Base-by-base conservation (phyloP, 2,888 invertebrate species). In the Peribatodes rhomboidaria region DNA sequence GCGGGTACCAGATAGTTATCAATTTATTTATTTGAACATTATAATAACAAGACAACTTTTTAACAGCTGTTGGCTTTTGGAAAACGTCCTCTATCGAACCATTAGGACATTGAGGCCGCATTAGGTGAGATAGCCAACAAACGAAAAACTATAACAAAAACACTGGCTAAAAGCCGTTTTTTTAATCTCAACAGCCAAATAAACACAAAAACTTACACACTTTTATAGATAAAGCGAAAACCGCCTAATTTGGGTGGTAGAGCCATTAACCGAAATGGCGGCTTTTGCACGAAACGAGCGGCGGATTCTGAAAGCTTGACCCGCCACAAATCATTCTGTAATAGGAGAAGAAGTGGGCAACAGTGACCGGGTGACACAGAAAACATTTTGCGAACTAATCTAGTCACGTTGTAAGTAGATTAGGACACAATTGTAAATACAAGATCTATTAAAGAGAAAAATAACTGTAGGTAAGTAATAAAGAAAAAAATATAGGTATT, bases 231-330 rank as follows among this genome's bases (percentile, higher is more conserved):
- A 27, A 1, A 16, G 27, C 31, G 11, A 11, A 42, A 54, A 68
- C 56, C 65, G 44, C 49, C 39, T 70, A 64, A 68, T 65, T 68
- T 63, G 44, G 61, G 49, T 55, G 57, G 65, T 39, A 61, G 58
- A 55, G 16, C 61, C 56, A 67, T 62, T 61, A 57, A 35, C 46
- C 42, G 52, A 59, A 67, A 60, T 67, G 57, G 54, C 62, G 35
- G 47, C 46, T 64, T 49, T 64, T 47, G 58, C 58, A 57, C 60
- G 55, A 52, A 61, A 58, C 41, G 44, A 52, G 18, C 39, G 41
- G 31, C 22, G 41, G 10, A 47, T 58, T 56, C 33, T 44, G 53
- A 61, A 41, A 52, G 42, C 49, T 56, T 60, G 67, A 63, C 67
- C 60, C 53, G 44, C 49, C 58, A 31, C 50, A 52, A 67, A 67